Evolutionary conservation across 2,797 vertebrate species (phyloP).

Genomic region (Pteronotus mesoamericanus): DNA sequence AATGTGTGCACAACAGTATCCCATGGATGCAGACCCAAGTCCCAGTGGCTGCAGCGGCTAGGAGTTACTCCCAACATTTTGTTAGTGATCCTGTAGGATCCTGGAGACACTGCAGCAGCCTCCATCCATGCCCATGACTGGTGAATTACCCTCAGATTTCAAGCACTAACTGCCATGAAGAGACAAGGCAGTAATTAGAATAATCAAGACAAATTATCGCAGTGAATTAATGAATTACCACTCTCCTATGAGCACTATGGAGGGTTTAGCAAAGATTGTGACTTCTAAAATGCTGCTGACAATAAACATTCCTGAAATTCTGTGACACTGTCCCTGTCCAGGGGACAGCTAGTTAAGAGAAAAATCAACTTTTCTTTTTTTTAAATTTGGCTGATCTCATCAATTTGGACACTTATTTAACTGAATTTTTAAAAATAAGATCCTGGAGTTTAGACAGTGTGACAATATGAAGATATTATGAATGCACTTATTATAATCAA

Average conservation of each 20-base stretch:
- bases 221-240: constrained; percentile 77
- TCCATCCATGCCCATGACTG: neutral
- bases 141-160: constrained; percentile 61
- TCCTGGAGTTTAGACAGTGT: constrained; percentile 53
- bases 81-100: constrained; percentile 6
- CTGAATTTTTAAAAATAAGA: constrained; percentile 72
- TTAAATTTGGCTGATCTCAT: constrained; percentile 64
- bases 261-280: constrained; percentile 62
- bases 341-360: constrained; percentile 67
- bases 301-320: constrained; percentile 69
- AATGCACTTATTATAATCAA: constrained; percentile 47
- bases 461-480: constrained; percentile 45
- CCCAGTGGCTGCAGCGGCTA: neutral
- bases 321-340: constrained; percentile 43
- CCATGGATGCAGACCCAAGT: neutral
- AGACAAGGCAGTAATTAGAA: constrained; percentile 71
- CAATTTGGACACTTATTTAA: constrained; percentile 71
- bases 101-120: accelerated
- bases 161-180: constrained; percentile 62
- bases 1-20: neutral
- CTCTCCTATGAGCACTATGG: constrained; percentile 37
- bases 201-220: constrained; percentile 77
- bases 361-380: constrained; percentile 66
- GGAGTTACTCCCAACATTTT: neutral
- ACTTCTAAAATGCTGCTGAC: constrained; percentile 53